A percentile compares a stretch with the other conserved stretches of the same genome.
These are phyloP conservation scores for Ochlodes sylvanus DNA, from an alignment of 2,888 invertebrate species.

Conservation along the genomic window DNA sequence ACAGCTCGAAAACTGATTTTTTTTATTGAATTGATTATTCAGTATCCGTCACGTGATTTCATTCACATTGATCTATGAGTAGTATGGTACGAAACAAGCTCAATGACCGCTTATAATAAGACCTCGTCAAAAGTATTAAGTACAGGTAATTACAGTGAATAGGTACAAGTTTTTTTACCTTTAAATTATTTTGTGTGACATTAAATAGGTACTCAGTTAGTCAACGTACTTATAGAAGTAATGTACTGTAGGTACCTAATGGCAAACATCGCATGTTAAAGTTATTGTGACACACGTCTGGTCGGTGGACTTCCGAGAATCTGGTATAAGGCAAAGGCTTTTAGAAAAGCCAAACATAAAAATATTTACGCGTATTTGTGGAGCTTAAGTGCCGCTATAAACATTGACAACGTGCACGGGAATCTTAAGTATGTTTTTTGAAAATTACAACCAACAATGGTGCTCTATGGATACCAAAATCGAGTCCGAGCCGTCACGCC, in stretches of 20 bases:
- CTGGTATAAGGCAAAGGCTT: neutral
- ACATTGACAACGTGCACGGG: constrained; percentile 50
- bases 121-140: neutral
- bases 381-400: constrained; percentile 58
- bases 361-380: constrained; percentile 52
- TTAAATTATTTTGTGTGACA: no score
- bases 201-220: no score
- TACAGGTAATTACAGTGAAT: neutral
- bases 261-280: constrained; percentile 4
- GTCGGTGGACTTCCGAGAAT: neutral
- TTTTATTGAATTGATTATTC: constrained; percentile 4
- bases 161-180: neutral
- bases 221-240: no score
- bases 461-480: constrained; percentile 66
- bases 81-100: neutral
- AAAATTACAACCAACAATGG: constrained; percentile 41
- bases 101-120: constrained; percentile 1
- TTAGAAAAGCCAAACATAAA: constrained; percentile 53
- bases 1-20: constrained; percentile 2
- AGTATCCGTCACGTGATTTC: constrained; percentile 5
- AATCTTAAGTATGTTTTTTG: constrained; percentile 26
- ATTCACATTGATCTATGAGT: neutral
- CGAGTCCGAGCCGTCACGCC: constrained; percentile 68
- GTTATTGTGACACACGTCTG: constrained; percentile 9
- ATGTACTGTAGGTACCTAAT: neutral